These are phyloP conservation scores for Volucella inanis DNA, from an alignment of 2,888 invertebrate genomes.

Conservation along the genomic window DNA sequence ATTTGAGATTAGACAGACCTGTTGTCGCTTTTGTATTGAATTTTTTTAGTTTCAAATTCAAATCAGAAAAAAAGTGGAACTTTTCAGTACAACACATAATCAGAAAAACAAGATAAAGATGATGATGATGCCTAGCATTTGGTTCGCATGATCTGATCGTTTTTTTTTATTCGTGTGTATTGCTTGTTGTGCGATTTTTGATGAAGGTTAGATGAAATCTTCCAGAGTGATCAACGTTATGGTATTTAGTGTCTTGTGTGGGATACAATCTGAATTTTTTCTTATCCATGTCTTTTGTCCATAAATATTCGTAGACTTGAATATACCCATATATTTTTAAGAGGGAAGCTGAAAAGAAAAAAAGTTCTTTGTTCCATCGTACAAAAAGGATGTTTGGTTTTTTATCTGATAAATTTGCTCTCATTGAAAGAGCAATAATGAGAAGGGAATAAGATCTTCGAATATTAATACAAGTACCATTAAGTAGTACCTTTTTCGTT, in stretches of 20 bases:
- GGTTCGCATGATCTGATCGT: slow-evolving; percentile 57
- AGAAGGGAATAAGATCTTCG: slow-evolving; percentile 31
- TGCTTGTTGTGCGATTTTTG: slow-evolving; percentile 34
- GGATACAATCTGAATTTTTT: slow-evolving; percentile 47
- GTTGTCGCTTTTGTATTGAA: slow-evolving; percentile 66
- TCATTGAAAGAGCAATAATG: slow-evolving; percentile 38
- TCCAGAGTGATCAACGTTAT: slow-evolving; percentile 2
- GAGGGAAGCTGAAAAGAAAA: slow-evolving; percentile 20
- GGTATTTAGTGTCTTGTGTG: slow-evolving; percentile 55
- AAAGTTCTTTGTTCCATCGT: slow-evolving; percentile 49
- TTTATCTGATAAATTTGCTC: slow-evolving; percentile 41
- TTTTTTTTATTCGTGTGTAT: slow-evolving; percentile 25
- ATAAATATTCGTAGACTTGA: neutral
- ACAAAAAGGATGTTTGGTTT: slow-evolving; percentile 11
- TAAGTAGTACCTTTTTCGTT: neutral
- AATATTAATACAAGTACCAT: slow-evolving; percentile 9
- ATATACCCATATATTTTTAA: slow-evolving; percentile 5
- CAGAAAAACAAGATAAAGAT: slow-evolving; percentile 31
- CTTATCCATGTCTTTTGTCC: slow-evolving; percentile 52
- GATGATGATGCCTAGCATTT: slow-evolving; percentile 58
- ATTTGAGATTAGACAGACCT: slow-evolving; percentile 75
- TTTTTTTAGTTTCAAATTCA: slow-evolving; percentile 63
- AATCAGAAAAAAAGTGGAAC: slow-evolving; percentile 21
- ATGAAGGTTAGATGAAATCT: slow-evolving; percentile 57
- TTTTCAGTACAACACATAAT: slow-evolving; percentile 44